These are phyloP conservation scores for Gymnoscopelus microlampas DNA, from an alignment of 2,797 vertebrate species.

Conservation along the genomic window DNA sequence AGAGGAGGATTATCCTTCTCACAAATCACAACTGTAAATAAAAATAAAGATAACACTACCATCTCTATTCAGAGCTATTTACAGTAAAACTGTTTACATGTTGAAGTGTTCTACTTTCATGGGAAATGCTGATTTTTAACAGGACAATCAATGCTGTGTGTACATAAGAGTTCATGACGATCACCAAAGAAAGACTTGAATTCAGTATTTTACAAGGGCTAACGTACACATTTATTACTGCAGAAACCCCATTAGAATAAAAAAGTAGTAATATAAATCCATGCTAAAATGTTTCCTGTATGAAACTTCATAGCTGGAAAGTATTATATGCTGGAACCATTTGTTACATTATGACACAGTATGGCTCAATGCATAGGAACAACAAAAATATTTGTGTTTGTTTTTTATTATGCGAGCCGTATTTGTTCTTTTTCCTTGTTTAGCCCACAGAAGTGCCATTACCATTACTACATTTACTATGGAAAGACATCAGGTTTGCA, in stretches of 20 bases:
- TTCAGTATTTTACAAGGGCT: neutral
- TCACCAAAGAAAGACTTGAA: neutral
- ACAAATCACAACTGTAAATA: no score
- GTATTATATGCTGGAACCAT: conserved; percentile 35
- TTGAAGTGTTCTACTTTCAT: no score
- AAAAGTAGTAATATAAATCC: conserved; percentile 1
- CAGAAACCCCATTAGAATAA: neutral
- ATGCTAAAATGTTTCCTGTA: conserved; percentile 1
- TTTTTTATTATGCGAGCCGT: neutral
- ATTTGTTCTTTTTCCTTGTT: conserved; percentile 6
- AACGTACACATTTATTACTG: neutral
- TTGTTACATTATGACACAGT: conserved; percentile 17
- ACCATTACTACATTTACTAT: conserved; percentile 22
- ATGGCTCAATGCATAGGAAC: neutral
- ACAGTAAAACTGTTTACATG: no score
- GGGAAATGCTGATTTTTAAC: no score
- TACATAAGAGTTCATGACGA: neutral
- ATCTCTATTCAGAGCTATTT: no score
- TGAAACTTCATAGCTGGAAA: conserved; percentile 15
- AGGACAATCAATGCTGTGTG: neutral
- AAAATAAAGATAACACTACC: no score
- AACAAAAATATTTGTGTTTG: neutral
- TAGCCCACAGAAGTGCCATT: conserved; percentile 7
- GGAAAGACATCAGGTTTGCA: conserved; percentile 1
- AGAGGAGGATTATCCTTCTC: no score